Conservation (phyloP, 2,797 vertebrate genomes). For the Nannoperca australis region DNA sequence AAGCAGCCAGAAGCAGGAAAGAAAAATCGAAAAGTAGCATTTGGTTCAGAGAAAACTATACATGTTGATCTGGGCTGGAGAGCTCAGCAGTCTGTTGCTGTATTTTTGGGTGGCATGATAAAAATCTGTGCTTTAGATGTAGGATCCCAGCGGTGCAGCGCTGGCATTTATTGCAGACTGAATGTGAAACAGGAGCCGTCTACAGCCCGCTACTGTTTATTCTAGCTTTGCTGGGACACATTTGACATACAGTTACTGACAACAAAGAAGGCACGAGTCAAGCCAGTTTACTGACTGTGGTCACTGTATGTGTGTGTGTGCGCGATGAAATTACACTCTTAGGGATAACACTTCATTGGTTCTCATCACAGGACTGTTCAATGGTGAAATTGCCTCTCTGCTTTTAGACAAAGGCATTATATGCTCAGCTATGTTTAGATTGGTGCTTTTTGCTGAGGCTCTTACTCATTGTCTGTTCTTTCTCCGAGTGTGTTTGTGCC, state of each 20-base stretch:
- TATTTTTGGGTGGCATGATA: conserved; percentile 56
- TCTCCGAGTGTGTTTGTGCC: conserved; percentile 22
- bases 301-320: conserved; percentile 23
- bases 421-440: conserved; percentile 65
- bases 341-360: conserved; percentile 56
- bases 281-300: conserved; percentile 57
- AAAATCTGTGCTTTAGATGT: conserved; percentile 48
- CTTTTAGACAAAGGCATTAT: conserved; percentile 61
- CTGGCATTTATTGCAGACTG: conserved; percentile 51
- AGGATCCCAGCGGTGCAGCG: conserved; percentile 35
- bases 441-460: conserved; percentile 39
- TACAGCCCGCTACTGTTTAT: conserved; percentile 46
- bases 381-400: conserved; percentile 60
- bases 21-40: conserved; percentile 16
- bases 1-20: conserved; percentile 18
- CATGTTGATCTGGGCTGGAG: conserved; percentile 33
- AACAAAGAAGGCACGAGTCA: conserved; percentile 55
- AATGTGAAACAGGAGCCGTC: conserved; percentile 54
- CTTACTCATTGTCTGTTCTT: conserved; percentile 37
- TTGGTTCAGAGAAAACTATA: conserved; percentile 24
- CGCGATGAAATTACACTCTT: conserved; percentile 52
- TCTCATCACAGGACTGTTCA: conserved; percentile 51
- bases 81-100: conserved; percentile 28
- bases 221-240: conserved; percentile 50
- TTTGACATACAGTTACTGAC: conserved; percentile 57